These are phyloP conservation scores for Tamias sibiricus DNA, from an alignment of 2,113 vertebrate genomes.

Conservation along the genomic window DNA sequence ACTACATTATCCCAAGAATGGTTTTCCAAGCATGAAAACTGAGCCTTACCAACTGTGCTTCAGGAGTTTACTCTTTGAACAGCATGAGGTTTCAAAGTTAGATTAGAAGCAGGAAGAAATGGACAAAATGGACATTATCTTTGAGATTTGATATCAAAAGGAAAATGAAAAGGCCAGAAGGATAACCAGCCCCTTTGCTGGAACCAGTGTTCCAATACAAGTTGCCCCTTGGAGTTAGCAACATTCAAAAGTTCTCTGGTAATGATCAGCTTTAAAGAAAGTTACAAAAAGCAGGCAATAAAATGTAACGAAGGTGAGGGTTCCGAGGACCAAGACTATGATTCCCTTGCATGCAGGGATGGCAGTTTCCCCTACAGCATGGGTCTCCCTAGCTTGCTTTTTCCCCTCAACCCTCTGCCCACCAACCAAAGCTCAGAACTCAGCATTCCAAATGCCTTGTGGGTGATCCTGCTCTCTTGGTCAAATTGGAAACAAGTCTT, in stretches of 20 bases:
- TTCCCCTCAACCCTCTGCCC: background rate
- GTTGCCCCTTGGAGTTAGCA: background rate
- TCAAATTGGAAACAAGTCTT: background rate
- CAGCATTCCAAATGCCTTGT: background rate
- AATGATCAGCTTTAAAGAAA: slow-evolving; percentile 9
- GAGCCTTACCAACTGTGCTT: background rate
- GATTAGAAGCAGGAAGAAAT: background rate
- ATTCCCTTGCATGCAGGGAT: background rate
- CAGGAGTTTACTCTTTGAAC: background rate
- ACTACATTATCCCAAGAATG: slow-evolving; percentile 10
- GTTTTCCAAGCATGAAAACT: slow-evolving; percentile 21
- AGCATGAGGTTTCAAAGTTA: background rate
- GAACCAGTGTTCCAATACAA: background rate
- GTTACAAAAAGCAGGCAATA: background rate
- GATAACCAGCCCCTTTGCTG: background rate
- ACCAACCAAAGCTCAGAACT: background rate
- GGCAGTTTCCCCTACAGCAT: background rate
- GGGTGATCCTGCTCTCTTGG: background rate
- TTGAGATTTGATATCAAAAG: background rate
- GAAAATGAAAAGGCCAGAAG: slow-evolving; percentile 15
- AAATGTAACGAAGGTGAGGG: background rate
- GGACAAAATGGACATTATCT: background rate
- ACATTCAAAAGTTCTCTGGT: slow-evolving; percentile 5
- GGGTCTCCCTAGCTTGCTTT: background rate
- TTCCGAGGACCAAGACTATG: background rate